These are phyloP conservation scores for Acholoe squamosa DNA, from an alignment of 2,888 invertebrate species.

Conservation along the genomic window DNA sequence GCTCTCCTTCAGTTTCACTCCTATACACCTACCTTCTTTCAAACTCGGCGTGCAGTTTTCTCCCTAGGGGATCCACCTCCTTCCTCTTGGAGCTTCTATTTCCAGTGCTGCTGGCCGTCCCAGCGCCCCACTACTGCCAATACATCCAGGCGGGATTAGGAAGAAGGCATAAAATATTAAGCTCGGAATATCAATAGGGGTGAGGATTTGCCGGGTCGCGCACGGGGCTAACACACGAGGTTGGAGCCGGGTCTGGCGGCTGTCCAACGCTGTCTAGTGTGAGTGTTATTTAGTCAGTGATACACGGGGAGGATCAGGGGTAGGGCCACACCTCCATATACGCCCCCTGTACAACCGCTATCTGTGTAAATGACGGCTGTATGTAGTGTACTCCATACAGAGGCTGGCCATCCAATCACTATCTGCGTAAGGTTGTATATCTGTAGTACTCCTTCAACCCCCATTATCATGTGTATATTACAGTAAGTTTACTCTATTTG, in stretches of 20 bases:
- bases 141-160: not conserved
- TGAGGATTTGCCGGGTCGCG: constrained; percentile 1
- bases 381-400: too few species aligned
- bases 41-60: too few species aligned
- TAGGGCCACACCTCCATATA: not conserved
- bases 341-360: too few species aligned
- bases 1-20: not conserved
- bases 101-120: not conserved
- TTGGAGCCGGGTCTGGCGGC: not conserved
- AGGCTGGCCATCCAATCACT: too few species aligned
- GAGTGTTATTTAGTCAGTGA: constrained; percentile 41
- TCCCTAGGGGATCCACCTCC: not conserved
- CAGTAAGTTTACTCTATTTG: not conserved
- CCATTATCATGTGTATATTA: not conserved
- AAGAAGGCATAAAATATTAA: constrained; percentile 41
- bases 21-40: not conserved
- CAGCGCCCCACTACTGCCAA: not conserved
- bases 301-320: not conserved
- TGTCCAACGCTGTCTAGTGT: not conserved
- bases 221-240: not conserved
- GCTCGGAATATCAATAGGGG: constrained; percentile 14
- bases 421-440: not conserved
- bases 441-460: not conserved
- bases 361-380: too few species aligned
- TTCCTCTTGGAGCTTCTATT: not conserved